phyloP scores from a whole-genome alignment of 2,888 invertebrate species.

The Empis stercorea region DNA sequence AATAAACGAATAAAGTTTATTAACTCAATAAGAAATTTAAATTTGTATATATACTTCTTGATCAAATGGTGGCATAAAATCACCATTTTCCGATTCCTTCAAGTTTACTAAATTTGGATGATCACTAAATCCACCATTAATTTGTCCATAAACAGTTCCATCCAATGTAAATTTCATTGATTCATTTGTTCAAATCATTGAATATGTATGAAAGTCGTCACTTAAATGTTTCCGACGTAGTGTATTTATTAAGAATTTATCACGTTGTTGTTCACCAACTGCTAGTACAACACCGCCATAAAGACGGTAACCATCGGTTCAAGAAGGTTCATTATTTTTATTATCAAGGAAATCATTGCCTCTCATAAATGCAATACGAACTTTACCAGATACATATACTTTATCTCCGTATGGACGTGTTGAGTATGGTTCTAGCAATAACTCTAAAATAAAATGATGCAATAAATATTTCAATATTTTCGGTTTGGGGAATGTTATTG shows the following conservation, averaged over 20 bases:
- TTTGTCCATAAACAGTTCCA: constrained; percentile 39
- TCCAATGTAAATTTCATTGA: constrained; percentile 37
- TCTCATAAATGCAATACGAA: neutral
- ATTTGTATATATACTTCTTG: neutral
- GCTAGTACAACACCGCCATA: neutral
- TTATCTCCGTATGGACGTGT: neutral
- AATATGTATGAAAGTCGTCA: constrained; percentile 54
- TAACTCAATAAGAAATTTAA: too few species aligned
- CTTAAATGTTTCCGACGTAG: neutral
- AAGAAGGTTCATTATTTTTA: neutral
- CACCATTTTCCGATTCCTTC: neutral
- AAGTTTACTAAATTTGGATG: neutral
- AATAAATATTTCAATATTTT: too few species aligned
- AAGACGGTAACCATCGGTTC: neutral
- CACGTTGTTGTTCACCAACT: neutral
- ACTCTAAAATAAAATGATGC: neutral
- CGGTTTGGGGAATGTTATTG: too few species aligned
- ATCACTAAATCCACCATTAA: neutral
- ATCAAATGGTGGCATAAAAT: neutral
- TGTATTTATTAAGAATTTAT: neutral
- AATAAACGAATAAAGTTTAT: too few species aligned
- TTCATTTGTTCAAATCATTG: constrained; percentile 46
- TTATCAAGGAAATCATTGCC: neutral
- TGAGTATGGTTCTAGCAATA: neutral
- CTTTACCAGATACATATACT: neutral